These are phyloP conservation scores for Zygothrica quintamaculata DNA, from an alignment of 2,888 invertebrate species.

Conservation along the genomic window DNA sequence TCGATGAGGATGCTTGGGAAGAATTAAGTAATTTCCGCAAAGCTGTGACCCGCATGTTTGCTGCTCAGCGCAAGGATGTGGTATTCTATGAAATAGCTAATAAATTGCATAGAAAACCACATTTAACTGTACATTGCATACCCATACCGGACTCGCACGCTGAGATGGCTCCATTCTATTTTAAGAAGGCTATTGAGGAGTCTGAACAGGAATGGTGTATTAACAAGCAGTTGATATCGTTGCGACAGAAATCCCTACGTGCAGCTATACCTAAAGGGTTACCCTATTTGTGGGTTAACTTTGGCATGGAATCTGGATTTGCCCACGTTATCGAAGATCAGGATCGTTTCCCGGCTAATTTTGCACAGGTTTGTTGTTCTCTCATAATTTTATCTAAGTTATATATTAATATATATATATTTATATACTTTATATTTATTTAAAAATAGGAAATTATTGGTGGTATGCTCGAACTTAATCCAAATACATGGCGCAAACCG, in stretches of 20 bases:
- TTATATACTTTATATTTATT: conserved; percentile 3
- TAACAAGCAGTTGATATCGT: conserved; percentile 94
- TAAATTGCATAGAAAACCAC: conserved; percentile 90
- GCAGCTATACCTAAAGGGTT: conserved; percentile 95
- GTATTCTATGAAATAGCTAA: conserved; percentile 96
- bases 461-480: conserved; percentile 96
- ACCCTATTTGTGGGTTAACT: conserved; percentile 97
- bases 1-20: conserved; percentile 97
- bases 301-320: conserved; percentile 95
- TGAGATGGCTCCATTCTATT: conserved; percentile 96
- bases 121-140: conserved; percentile 95
- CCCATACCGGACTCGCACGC: conserved; percentile 89
- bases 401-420: neutral
- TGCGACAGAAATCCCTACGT: conserved; percentile 89
- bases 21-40: conserved; percentile 92
- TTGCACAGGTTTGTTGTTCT: conserved; percentile 90
- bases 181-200: conserved; percentile 98
- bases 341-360: conserved; percentile 92
- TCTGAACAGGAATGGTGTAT: conserved; percentile 97
- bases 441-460: conserved; percentile 95
- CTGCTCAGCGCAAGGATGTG: conserved; percentile 89
- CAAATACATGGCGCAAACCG: conserved; percentile 93
- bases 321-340: conserved; percentile 99
- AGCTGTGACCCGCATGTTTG: conserved; percentile 91
- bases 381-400: neutral